phyloP scores from a whole-genome alignment of 35 echinoderm and acorn worm species.

The Amphiura filiformis region DNA sequence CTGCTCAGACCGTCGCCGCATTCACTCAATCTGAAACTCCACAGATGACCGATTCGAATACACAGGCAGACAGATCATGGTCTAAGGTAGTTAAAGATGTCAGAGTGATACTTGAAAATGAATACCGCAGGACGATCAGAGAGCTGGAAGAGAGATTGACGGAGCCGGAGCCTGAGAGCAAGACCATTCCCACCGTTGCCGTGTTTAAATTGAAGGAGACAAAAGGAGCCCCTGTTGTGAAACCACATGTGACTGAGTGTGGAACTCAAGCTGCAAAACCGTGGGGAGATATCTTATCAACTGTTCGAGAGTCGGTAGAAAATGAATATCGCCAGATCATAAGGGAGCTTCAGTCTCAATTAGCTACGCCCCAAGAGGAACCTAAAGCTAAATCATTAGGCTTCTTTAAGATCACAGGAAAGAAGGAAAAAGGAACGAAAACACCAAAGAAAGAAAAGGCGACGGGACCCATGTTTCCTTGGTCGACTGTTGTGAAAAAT shows the following conservation, averaged over 20 bases:
- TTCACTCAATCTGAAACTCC: constrained; percentile 22
- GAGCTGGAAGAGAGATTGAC: constrained; percentile 25
- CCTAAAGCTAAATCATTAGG: constrained; percentile 9
- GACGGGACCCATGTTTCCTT: background rate
- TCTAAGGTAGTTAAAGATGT: constrained; percentile 26
- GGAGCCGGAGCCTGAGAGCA: background rate
- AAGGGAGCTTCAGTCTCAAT: constrained; percentile 28
- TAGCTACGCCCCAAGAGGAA: constrained; percentile 1
- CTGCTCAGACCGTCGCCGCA: constrained; percentile 1
- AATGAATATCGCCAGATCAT: constrained; percentile 29
- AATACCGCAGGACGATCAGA: constrained; percentile 26
- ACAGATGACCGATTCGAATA: background rate
- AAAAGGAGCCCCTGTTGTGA: background rate
- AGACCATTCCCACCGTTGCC: constrained; percentile 8
- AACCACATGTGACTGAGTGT: background rate
- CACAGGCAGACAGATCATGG: constrained; percentile 19
- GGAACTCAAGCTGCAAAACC: constrained; percentile 22
- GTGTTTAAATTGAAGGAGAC: constrained; percentile 33
- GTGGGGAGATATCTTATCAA: constrained; percentile 3
- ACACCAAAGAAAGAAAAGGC: background rate
- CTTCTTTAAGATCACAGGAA: constrained; percentile 25
- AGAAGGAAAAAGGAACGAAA: background rate
- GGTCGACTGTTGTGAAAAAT: constrained; percentile 9
- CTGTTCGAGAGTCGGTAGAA: constrained; percentile 26
- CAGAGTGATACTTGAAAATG: constrained; percentile 20